Percentiles rank a stretch among this genome's conserved stretches.
These are phyloP conservation scores for Lottia scabra DNA, from an alignment of 2,888 invertebrate genomes.

Conservation along the genomic window DNA sequence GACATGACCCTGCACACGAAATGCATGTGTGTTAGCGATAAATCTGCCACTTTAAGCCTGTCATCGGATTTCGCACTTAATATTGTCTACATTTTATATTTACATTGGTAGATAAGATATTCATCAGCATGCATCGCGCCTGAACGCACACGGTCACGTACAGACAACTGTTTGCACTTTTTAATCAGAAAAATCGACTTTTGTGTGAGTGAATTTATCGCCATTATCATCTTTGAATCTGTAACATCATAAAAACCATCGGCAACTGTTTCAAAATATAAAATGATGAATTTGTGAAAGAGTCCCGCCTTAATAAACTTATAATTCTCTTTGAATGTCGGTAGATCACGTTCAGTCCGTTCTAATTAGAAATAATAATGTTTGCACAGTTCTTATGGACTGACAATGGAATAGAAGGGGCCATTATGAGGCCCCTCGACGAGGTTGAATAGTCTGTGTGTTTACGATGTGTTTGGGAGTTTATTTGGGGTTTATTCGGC, in stretches of 20 bases:
- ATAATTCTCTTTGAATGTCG: not conserved
- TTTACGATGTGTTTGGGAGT: no score
- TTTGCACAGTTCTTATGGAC: not conserved
- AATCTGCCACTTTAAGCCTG: not conserved
- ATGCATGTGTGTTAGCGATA: not conserved
- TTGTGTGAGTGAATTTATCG: no score
- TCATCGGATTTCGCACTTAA: no score
- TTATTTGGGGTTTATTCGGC: no score
- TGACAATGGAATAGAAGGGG: not conserved
- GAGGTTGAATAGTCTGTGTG: no score
- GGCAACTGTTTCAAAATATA: not conserved
- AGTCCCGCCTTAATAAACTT: not conserved
- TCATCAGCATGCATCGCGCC: not conserved
- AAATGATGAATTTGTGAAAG: not conserved
- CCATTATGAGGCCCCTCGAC: not conserved
- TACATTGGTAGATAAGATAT: not conserved
- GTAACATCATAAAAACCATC: not conserved
- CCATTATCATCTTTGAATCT: not conserved
- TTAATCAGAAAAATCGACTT: no score
- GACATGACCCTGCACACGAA: not conserved
- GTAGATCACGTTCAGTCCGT: not conserved
- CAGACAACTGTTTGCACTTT: not conserved
- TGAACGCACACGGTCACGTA: not conserved
- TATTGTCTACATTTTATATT: no score
- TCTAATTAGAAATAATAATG: constrained; percentile 2